phyloP scores from a whole-genome alignment of 2,113 vertebrate genomes.

The Peucedramus taeniatus region DNA sequence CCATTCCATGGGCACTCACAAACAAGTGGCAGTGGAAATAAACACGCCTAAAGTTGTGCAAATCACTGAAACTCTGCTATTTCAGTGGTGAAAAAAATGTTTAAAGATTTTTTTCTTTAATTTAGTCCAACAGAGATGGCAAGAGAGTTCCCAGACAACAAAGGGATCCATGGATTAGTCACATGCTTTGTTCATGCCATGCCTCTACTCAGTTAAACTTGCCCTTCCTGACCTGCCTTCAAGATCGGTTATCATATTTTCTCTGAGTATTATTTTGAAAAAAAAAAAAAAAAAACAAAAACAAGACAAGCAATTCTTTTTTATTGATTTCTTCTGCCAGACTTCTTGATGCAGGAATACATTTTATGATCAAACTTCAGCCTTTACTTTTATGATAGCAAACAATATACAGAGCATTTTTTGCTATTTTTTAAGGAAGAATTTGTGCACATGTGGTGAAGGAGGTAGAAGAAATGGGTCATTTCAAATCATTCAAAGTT shows the following conservation, averaged over 20 bases:
- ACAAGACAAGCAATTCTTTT: slow-evolving; percentile 53
- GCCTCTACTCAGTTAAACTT: not conserved
- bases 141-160: not conserved
- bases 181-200: not conserved
- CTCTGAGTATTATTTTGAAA: slow-evolving; percentile 24
- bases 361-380: slow-evolving; percentile 55
- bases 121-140: not conserved
- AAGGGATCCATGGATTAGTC: slow-evolving; percentile 14
- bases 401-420: not conserved
- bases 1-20: rapidly evolving
- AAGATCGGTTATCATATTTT: slow-evolving; percentile 46
- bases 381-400: slow-evolving; percentile 12
- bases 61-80: not conserved
- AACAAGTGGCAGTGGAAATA: not conserved
- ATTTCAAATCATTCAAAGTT: not conserved
- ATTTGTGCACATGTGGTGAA: not conserved
- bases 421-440: not conserved
- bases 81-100: not conserved
- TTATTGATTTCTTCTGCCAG: slow-evolving; percentile 61
- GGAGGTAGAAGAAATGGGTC: not conserved
- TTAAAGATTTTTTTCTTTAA: not conserved
- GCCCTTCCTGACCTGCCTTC: slow-evolving; percentile 14
- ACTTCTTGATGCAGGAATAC: slow-evolving; percentile 53
- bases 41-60: not conserved
- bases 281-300: not conserved